Base-by-base conservation (phyloP, 2,113 vertebrate species). In the Panurus biarmicus region DNA sequence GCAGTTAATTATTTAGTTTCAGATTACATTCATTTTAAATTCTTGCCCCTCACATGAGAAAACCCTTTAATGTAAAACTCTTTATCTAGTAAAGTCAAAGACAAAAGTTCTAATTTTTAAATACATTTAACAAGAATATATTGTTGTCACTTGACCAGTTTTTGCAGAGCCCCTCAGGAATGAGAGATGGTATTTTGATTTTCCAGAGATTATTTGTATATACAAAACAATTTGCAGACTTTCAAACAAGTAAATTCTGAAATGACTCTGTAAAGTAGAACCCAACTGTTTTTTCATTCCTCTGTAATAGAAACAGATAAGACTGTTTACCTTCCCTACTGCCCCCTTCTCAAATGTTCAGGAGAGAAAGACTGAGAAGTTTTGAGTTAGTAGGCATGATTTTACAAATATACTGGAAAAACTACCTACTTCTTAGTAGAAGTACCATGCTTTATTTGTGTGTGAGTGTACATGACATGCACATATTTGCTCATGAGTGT, bases 1-100 rank as follows among this genome's bases (percentile, higher is more conserved):
- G 91, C 87, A 95, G 83, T 90, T 96, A 93, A 91, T 97, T 96
- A 96, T 96, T 97, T 97, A 90, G 97, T 97, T 96, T 97, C 96
- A 96, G 95, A 94, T 88, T 90, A 92, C 96, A 90, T 94, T 91
- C 11, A 47, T 85, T 79, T 85, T 61, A 71, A 85, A 86, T 91
- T 95, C 77, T 96, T 96, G 60, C 85, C 51, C 86, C 42, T 87
- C 90, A 85, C 95, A 95, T 96, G 86, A 93, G 91, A 96, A 91
- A 97, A 75, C 3, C 54, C 71, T 77, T 95, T 83, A 62, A 92
- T 96, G 93, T 87, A 95, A 94, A 97, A 85, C 48, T 93, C 69
- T 89, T 91, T 62, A 83, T 82, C 40, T 94, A 89, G 89, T 88
- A 96, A 80, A 31, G 11, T 79, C 66, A 89, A 91, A 85, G 88